Base-by-base conservation (phyloP, 2,888 invertebrate genomes). In the Coelopa pilipes region DNA sequence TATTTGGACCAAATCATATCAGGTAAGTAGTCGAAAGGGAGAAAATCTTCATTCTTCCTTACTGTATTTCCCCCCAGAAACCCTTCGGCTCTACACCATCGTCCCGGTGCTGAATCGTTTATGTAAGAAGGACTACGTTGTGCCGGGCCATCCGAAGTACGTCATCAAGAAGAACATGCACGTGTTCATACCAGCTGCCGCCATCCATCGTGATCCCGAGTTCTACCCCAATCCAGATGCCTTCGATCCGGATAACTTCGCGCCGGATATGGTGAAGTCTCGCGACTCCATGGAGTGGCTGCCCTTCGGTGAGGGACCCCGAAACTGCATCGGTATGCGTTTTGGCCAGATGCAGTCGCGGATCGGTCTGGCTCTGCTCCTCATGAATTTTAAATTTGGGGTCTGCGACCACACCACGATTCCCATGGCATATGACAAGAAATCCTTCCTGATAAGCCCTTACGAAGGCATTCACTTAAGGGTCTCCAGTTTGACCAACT, bases 201-300 rank as follows among this genome's bases (percentile, higher is more conserved):
- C 89, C 0, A 88, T 90, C 78, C 92, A 92, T 72, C 89, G 88
- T 80, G 91, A 92, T 77, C 83, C 86, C 1, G 79, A 86, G 1
- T 81, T 86, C 50, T 89, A 87, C 76, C 86, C 87, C 0, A 87
- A 92, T 1, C 92, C 93, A 0, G 86, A 89, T 1, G 88, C 85
- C 19, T 92, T 92, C 72, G 89, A 90, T 74, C 92, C 92, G 0
- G 91, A 92, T 0, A 87, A 92, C 76, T 92, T 92, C 82, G 84
- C 88, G 0, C 84, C 88, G 0, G 90, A 91, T 74, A 89, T 89
- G 60, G 90, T 90, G 70, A 85, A 88, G 0, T 88, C 87, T 59
- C 83, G 91, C 62, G 90, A 90, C 34, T 80, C 84, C 0, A 78
- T 81, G 1, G 78, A 82, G n/a, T 87, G 81, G 81, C 63, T 87